Conservation (phyloP, 2,888 invertebrate genomes). For the Tryphoninae sp. region DNA sequence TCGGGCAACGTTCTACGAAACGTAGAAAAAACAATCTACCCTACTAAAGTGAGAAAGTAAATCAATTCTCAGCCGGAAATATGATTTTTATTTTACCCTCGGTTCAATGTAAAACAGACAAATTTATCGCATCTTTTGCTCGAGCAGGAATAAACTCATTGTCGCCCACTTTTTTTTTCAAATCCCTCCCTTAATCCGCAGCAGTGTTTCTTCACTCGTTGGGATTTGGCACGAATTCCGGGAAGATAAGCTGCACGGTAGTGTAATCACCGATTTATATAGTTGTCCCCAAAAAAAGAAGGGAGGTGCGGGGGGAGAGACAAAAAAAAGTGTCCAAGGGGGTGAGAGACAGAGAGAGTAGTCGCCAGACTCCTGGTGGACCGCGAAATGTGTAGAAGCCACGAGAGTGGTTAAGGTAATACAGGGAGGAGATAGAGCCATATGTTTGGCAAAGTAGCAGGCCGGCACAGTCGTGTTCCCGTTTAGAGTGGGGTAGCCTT, state of each 20-base stretch:
- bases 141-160: constrained; percentile 13
- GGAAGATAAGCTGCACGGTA: constrained; percentile 61
- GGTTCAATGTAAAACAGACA: not conserved
- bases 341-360: constrained; percentile 12
- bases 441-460: constrained; percentile 42
- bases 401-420: constrained; percentile 48
- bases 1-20: not conserved
- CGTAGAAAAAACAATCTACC: not conserved
- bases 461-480: constrained; percentile 70
- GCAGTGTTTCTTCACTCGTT: constrained; percentile 7
- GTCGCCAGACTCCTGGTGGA: constrained; percentile 28
- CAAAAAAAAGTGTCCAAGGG: not conserved
- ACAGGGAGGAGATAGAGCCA: constrained; percentile 37
- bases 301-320: not conserved
- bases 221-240: constrained; percentile 55
- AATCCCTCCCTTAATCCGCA: constrained; percentile 11
- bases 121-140: not conserved
- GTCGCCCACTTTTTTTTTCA: not conserved
- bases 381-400: constrained; percentile 44
- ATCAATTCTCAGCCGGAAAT: not conserved
- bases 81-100: not conserved
- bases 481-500: constrained; percentile 74
- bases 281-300: constrained; percentile 1
- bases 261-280: constrained; percentile 59
- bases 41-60: not conserved